Conservation (phyloP, 2,113 vertebrate genomes). For the Chrysemys picta region DNA sequence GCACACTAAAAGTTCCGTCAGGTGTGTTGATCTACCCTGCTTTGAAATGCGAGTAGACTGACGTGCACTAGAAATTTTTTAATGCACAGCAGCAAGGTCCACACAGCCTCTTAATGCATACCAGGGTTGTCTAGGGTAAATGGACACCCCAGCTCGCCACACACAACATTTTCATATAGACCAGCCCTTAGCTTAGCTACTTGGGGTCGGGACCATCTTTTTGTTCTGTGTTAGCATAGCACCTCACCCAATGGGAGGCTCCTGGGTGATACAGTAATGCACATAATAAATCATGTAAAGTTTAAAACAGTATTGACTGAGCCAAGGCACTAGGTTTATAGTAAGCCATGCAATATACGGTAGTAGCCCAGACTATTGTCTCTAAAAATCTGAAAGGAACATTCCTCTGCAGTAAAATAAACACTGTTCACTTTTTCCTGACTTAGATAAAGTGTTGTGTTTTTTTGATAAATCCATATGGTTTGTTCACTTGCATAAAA, state of each 20-base stretch:
- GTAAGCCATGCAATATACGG: conserved; percentile 19
- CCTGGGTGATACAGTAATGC: conserved; percentile 51
- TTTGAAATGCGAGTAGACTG: background rate
- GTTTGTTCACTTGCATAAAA: conserved; percentile 71
- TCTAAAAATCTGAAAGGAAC: conserved; percentile 70
- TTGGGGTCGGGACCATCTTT: conserved; percentile 45
- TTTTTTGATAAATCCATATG: conserved; percentile 76
- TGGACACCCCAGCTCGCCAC: background rate
- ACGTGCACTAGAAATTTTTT: background rate
- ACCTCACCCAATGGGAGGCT: conserved; percentile 42
- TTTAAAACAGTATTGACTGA: conserved; percentile 66
- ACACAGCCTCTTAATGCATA: background rate
- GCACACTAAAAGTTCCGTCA: background rate
- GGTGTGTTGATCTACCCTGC: background rate
- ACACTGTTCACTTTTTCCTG: conserved; percentile 70
- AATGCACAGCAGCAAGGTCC: background rate
- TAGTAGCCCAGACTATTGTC: conserved; percentile 53
- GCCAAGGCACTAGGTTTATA: conserved; percentile 20
- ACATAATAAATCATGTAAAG: conserved; percentile 64
- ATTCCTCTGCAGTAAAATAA: conserved; percentile 76
- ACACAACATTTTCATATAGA: background rate
- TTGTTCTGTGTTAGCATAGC: conserved; percentile 32
- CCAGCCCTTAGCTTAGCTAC: background rate
- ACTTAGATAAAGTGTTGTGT: conserved; percentile 72
- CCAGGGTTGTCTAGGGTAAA: background rate